A percentile compares a stretch with the other conserved stretches of the same genome.
Conservation (phyloP, 2,113 vertebrate genomes). For the Chloropsis cyanopogon region DNA sequence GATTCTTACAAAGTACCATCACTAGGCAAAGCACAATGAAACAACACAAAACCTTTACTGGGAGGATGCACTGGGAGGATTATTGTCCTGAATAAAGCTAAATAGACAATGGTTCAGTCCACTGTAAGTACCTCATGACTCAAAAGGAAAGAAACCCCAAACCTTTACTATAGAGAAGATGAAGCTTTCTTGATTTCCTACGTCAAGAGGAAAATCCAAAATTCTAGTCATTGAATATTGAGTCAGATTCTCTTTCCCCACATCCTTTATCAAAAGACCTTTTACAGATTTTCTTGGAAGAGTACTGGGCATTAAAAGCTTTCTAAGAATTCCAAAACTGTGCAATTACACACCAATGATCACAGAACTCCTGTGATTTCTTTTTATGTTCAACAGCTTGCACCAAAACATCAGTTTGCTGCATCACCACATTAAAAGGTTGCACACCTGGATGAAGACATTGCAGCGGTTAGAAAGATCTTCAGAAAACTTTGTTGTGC, state of each 20-base stretch:
- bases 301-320: background rate
- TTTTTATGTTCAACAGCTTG: background rate
- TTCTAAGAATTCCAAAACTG: background rate
- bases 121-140: background rate
- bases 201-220: background rate
- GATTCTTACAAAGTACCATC: background rate
- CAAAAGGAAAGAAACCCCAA: background rate
- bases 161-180: background rate
- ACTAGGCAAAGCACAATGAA: constrained; percentile 1
- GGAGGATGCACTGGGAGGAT: background rate
- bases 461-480: constrained; percentile 92
- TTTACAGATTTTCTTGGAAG: background rate
- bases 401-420: background rate
- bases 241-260: background rate
- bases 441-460: constrained; percentile 91
- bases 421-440: background rate
- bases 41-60: background rate
- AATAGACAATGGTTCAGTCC: background rate
- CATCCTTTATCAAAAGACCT: background rate
- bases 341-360: background rate
- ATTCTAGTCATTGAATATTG: background rate
- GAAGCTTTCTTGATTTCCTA: background rate
- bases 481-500: constrained; percentile 85
- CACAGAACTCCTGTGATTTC: background rate
- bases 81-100: background rate